Percentiles rank a stretch among this genome's conserved stretches.
Evolutionary conservation across 2,797 vertebrate species (phyloP).

Genomic region (Tokudaia tokunoshimensis): DNA sequence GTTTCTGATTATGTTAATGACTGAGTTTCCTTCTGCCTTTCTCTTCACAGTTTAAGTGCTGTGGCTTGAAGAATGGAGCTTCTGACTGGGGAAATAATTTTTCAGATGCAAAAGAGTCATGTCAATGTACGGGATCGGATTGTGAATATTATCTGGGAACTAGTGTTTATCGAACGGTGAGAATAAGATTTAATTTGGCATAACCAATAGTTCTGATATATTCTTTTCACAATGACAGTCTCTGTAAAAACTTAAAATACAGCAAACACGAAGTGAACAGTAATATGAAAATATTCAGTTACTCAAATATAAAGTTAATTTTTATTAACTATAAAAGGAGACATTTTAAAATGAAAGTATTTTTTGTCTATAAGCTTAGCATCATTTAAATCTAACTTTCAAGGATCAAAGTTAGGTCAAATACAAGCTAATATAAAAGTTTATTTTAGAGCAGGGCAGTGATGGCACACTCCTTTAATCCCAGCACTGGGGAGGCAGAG

Average conservation of each 20-base stretch:
- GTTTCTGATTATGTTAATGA: conserved; percentile 15
- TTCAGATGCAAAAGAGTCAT: not conserved
- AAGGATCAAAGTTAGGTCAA: conserved; percentile 38
- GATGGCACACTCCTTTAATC: too few species aligned
- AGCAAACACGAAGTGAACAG: conserved; percentile 9
- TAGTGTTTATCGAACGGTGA: conserved; percentile 77
- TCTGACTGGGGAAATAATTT: conserved; percentile 84
- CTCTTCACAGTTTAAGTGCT: conserved; percentile 86
- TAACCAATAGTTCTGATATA: conserved; percentile 18
- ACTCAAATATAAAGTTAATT: conserved; percentile 26
- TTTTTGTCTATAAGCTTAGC: not conserved
- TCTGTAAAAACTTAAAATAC: conserved; percentile 32
- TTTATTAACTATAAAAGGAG: conserved; percentile 43
- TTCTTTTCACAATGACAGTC: conserved; percentile 38
- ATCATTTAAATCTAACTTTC: conserved; percentile 44
- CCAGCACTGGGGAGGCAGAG: too few species aligned
- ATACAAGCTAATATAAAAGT: not conserved
- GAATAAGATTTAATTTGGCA: conserved; percentile 54
- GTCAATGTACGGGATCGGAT: conserved; percentile 69
- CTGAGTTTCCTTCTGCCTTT: conserved; percentile 41
- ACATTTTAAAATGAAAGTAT: conserved; percentile 19
- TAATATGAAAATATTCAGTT: conserved; percentile 48
- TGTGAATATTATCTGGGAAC: rapidly evolving
- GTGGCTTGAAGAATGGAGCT: conserved; percentile 84
- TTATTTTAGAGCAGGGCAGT: not conserved